Evolutionary conservation across 1,140 invertebrate species (phyloP).

Genomic region (Drosophila grimshawi): DNA sequence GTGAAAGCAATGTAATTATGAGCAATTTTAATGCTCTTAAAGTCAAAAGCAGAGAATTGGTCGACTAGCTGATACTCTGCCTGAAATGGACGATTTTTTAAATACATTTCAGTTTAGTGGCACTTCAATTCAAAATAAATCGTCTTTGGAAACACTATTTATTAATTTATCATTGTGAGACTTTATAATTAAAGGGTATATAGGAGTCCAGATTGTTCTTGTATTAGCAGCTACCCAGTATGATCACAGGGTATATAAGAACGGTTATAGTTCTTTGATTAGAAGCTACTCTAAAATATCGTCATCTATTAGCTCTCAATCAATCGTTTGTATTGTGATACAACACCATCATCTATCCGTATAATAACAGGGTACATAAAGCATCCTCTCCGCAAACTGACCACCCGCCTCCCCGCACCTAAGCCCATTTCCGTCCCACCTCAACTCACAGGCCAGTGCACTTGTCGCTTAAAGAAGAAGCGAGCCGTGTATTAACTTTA

Average conservation of each 20-base stretch:
- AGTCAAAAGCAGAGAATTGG: conserved; percentile 40
- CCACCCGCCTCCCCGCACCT: background rate
- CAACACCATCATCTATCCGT: background rate
- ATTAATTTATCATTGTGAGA: too few species aligned
- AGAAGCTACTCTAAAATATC: too few species aligned
- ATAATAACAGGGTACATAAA: conserved; percentile 18
- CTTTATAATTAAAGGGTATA: too few species aligned
- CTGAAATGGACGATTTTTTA: background rate
- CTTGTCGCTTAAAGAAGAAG: conserved; percentile 46
- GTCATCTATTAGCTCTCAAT: too few species aligned
- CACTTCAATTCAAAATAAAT: background rate
- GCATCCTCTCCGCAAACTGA: conserved; percentile 15
- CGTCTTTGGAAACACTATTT: too few species aligned
- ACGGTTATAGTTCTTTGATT: too few species aligned
- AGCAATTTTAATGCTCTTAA: conserved; percentile 79
- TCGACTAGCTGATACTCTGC: background rate
- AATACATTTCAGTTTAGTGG: background rate
- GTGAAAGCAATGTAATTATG: conserved; percentile 72
- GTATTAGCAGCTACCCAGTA: too few species aligned
- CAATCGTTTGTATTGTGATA: too few species aligned
- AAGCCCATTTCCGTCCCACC: background rate
- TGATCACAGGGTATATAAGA: too few species aligned
- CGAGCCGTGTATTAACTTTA: conserved; percentile 67
- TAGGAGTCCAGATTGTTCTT: too few species aligned
- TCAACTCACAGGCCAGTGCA: conserved; percentile 38